Evolutionary conservation across 2,113 vertebrate species (phyloP), one percentile per base, ranked within the genome.

Genomic region (Poeciliopsis prolifica): DNA sequence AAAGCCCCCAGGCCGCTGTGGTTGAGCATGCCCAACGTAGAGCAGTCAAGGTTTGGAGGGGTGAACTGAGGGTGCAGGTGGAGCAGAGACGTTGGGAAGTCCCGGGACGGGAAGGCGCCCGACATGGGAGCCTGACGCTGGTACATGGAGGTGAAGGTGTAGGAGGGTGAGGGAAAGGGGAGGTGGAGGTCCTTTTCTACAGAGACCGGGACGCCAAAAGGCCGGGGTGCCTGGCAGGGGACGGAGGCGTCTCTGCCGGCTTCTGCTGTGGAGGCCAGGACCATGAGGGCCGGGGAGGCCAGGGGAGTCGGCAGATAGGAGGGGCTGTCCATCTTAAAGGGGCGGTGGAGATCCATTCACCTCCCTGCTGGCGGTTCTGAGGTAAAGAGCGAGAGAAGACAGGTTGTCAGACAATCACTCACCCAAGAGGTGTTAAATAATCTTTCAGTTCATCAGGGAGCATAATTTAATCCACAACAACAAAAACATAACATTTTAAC

Each of bases 261-360:
- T 91, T 99, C 97, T 0, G 97, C 97, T 0, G 97, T 99, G 69
- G 97, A 98, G 4, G 97, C 97, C 0, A 99, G 95, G 80, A 99
- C 98, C 98, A 99, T 99, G 82, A 99, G 93, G 13, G 97, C 97
- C 1, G 98, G 98, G 78, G 98, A 99, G 40, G 97, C 96, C 94
- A 99, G 94, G 0, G 97, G 97, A 86, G 96, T 95, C 69, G 97
- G 97, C 87, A 99, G 95, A 81, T 99, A 99, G 89, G 98, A 96
- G 84, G 97, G 95, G 94, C 96, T 98, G 95, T 99, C 98, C 97
- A 99, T 98, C 95, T 98, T 99, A 95, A 99, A 99, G 84, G 98
- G 96, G 89, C 97, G 96, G 94, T 98, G 98, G 94, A 99, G 97
- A 96, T 99, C 97, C 98, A 99, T 99, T 81, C 80, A 92, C 94